Evolutionary conservation across 2,797 vertebrate genomes (phyloP), one percentile per base, ranked within the genome.

Genomic region (Poecilia wingei): DNA sequence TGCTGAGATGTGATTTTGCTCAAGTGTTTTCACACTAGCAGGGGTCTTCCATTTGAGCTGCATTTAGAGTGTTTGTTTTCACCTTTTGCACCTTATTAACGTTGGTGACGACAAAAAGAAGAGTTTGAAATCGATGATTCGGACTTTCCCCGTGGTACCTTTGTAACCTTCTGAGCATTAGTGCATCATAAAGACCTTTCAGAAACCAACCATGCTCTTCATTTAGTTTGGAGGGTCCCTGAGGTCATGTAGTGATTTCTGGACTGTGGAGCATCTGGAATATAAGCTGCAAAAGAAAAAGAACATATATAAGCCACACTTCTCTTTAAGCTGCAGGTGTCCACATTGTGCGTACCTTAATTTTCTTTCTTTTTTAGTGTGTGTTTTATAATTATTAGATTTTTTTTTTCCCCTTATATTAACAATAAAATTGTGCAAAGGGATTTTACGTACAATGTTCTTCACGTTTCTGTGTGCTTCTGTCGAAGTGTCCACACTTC

Each of bases 1-100:
- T 2, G 1, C 69, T 75, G 79, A 68, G 73, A 76, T 78, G 77
- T 92, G 84, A 91, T 91, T 91, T 88, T 92, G 86, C 86, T 81
- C 49, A 57, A 69, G 74, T 82, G 81, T 86, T 74, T 59, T 66
- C 75, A 68, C 61, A 43, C 46, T 49, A 33, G 86, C 83, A 81
- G n/a, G 14, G 59, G 4, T 66, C 16, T 66, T 36, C 33, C 7
- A 36, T 36, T 9, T 36, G 18, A 36, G 61, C 33, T 66, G 14
- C 33, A 66, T 36, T 39, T 36, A 36, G 16, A 31, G 57, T 20
- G 6, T 66, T 66, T 39, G 16, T 36, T 36, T 66, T 66, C 18
- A 18, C 33, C 31, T 45, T 20, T 16, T 66, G 75, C 0, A 0
- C 0, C 49, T 39, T 39, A 76, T 78, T 71, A 70, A 79, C 77